Conservation (phyloP, 2,888 invertebrate genomes). For the Philonicus albiceps region DNA sequence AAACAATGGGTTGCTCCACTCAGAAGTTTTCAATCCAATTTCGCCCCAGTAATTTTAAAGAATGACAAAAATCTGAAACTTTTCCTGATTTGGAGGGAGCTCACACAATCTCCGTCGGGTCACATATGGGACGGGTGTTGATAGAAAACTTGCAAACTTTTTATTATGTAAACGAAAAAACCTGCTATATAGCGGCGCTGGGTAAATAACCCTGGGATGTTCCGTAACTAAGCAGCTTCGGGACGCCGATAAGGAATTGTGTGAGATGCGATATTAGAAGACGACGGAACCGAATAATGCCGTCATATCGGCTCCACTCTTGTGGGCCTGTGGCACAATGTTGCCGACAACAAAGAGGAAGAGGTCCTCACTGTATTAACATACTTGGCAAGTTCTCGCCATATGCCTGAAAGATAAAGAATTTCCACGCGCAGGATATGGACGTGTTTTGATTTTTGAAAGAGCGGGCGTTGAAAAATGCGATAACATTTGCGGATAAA, state of each 20-base stretch:
- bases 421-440: conserved; percentile 27
- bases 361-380: conserved; percentile 20
- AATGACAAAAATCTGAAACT: conserved; percentile 32
- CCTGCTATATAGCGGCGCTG: neutral
- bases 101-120: neutral
- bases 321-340: neutral
- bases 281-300: conserved; percentile 14
- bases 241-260: conserved; percentile 20
- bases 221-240: neutral
- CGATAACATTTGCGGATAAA: conserved; percentile 30
- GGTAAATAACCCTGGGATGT: neutral
- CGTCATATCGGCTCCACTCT: neutral
- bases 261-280: neutral
- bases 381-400: conserved; percentile 29
- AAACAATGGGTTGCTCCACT: neutral
- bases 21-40: conserved; percentile 20
- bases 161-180: conserved; percentile 24
- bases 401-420: conserved; percentile 34
- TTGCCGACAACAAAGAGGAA: conserved; percentile 4
- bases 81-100: conserved; percentile 11
- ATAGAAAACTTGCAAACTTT: conserved; percentile 28
- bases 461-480: conserved; percentile 17
- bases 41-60: conserved; percentile 24
- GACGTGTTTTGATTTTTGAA: conserved; percentile 41
- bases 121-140: conserved; percentile 7